A percentile compares a stretch with the other conserved stretches of the same genome.
Conservation (phyloP, 2,888 invertebrate species). For the Galeopsomyia nigrocyanea region DNA sequence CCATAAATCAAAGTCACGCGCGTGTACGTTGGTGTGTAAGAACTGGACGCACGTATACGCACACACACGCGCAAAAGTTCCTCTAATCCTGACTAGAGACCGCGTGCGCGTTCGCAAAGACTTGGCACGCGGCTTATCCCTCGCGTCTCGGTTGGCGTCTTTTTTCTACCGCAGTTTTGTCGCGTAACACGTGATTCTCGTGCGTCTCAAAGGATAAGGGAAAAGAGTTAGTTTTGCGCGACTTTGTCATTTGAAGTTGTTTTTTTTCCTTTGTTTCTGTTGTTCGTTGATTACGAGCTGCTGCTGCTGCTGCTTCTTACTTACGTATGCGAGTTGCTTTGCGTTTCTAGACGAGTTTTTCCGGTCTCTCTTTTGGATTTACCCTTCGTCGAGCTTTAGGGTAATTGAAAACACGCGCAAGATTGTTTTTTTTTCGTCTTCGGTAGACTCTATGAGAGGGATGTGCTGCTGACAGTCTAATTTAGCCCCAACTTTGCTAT, state of each 20-base stretch:
- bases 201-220: neutral
- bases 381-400: too few species aligned
- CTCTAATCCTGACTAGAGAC: neutral
- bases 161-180: constrained; percentile 5
- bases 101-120: neutral
- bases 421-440: too few species aligned
- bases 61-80: neutral
- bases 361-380: neutral
- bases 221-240: neutral
- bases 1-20: constrained; percentile 41
- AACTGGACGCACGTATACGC: too few species aligned
- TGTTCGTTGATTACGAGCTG: too few species aligned
- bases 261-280: too few species aligned
- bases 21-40: neutral
- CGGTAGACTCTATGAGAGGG: too few species aligned
- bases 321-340: neutral
- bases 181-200: neutral
- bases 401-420: too few species aligned
- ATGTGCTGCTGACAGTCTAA: too few species aligned
- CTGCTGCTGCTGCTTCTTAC: neutral
- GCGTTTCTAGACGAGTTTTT: neutral
- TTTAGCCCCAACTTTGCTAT: too few species aligned
- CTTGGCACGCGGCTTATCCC: constrained; percentile 34
- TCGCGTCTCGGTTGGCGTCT: constrained; percentile 2
- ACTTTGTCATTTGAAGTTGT: constrained; percentile 20